phyloP scores from a whole-genome alignment of 2,797 vertebrate species.

The Sebastes iracundus region DNA sequence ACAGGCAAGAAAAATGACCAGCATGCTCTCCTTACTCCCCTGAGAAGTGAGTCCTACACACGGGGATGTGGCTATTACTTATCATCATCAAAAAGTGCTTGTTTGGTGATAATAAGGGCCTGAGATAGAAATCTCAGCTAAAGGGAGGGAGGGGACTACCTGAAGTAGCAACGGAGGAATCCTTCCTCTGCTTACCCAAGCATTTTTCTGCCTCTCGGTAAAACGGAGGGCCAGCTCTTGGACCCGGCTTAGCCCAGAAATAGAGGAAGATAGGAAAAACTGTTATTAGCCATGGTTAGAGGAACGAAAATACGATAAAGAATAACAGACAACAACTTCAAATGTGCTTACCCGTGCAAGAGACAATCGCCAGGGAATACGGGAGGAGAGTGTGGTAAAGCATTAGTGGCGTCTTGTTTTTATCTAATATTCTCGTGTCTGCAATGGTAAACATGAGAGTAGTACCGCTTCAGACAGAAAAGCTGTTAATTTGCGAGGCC shows the following conservation, averaged over 20 bases:
- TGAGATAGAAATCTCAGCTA: slow-evolving; percentile 79
- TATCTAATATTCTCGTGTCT: slow-evolving; percentile 45
- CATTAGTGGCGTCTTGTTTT: slow-evolving; percentile 42
- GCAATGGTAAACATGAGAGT: slow-evolving; percentile 40
- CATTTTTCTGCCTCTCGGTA: slow-evolving; percentile 70
- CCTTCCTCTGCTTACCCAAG: slow-evolving; percentile 80
- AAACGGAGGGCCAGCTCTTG: slow-evolving; percentile 73
- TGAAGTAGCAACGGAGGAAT: slow-evolving; percentile 77
- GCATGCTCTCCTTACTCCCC: slow-evolving; percentile 70
- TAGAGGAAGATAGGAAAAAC: slow-evolving; percentile 73
- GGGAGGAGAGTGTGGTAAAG: slow-evolving; percentile 22
- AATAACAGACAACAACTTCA: slow-evolving; percentile 73
- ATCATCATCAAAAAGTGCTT: slow-evolving; percentile 84
- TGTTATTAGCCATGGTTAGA: slow-evolving; percentile 73
- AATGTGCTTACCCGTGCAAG: slow-evolving; percentile 74
- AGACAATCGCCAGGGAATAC: slow-evolving; percentile 48
- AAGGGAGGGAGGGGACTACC: slow-evolving; percentile 74
- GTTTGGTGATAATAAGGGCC: slow-evolving; percentile 83
- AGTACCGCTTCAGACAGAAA: slow-evolving; percentile 21
- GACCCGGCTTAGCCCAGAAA: slow-evolving; percentile 76
- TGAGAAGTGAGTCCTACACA: slow-evolving; percentile 75
- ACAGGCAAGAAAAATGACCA: slow-evolving; percentile 79
- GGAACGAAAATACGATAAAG: slow-evolving; percentile 70
- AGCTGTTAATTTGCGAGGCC: slow-evolving; percentile 28
- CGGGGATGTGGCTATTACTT: slow-evolving; percentile 82